phyloP scores from a whole-genome alignment of 2,113 vertebrate genomes.

The Choloepus hoffmanni region DNA sequence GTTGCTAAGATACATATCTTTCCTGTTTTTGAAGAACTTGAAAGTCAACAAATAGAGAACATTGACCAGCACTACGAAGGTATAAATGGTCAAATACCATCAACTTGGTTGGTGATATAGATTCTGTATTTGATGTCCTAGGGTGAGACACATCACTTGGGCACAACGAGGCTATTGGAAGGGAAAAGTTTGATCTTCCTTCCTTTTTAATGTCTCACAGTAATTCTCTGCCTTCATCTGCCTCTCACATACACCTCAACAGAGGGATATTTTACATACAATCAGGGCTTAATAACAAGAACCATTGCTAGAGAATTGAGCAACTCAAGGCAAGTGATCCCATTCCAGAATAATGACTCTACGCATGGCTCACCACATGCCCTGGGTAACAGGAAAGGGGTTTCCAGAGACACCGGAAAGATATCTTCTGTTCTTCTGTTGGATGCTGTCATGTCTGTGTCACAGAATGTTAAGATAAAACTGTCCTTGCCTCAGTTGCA shows the following conservation, averaged over 20 bases:
- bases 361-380: not conserved
- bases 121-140: not conserved
- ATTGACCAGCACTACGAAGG: not conserved
- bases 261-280: not conserved
- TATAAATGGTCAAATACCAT: not conserved
- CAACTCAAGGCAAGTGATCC: not conserved
- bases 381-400: not conserved
- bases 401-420: not conserved
- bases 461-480: not conserved
- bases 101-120: not conserved
- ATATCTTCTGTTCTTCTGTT: slow-evolving; percentile 3
- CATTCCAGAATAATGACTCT: not conserved
- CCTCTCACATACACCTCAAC: not conserved
- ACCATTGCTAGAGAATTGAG: not conserved
- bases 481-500: not conserved
- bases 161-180: too few species aligned
- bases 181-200: not conserved
- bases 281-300: not conserved
- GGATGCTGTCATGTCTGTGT: not conserved
- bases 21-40: not conserved
- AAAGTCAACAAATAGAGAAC: not conserved
- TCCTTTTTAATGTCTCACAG: not conserved
- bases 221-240: not conserved
- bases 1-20: not conserved
- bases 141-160: not conserved